Evolutionary conservation across 30 jellyfish, hydroid and myxozoan species (phyloP), one percentile per base, ranked within the genome.

Genomic region (Haliclystus octoradiatus): DNA sequence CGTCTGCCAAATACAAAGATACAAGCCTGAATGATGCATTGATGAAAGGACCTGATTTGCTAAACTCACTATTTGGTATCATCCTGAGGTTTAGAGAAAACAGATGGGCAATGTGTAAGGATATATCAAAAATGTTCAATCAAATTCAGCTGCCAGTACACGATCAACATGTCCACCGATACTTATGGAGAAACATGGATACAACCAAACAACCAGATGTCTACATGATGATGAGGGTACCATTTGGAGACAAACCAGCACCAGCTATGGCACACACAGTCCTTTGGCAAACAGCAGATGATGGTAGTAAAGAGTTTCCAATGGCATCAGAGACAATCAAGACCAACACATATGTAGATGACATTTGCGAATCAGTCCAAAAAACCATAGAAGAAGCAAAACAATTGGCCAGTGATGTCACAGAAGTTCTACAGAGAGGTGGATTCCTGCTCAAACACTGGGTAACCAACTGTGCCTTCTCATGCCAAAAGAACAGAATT

Each of bases 111-210:
- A 1, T 76, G 24, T 22, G 33, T 50, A 75, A 69, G 3, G 89
- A 76, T 40, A 76, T 66, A 2, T 49, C 35, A 28, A 76, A 76
- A 33, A 76, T 76, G 89, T 76, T 50, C 31, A 67, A 76, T 66
- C 24, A 69, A 15, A 52, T 76, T 28, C 26, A 24, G 24, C 49
- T 71, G n/a, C 73, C 73, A 34, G n/a, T n/a, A 14, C 78, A 3
- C 9, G 85, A 78, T 61, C 84, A 78, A 40, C 84, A 78, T 69
- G 67, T 34, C 1, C 84, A 78, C 68, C 40, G 84, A 23, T 78
- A 52, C 69, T 65, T 69, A 15, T 78, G 84, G 84, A 19, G 92
- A 25, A 35, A 34, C 31, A 3, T 73, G 27, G 69, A 73, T 2
- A 40, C 72, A 62, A 34, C 33, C 23, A 33, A 31, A 61, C 60